A percentile compares a stretch with the other conserved stretches of the same genome.
These are phyloP conservation scores for Trichoplax adhaerens DNA, from an alignment of 37 sponge, comb jelly and placozoan species.

Conservation along the genomic window DNA sequence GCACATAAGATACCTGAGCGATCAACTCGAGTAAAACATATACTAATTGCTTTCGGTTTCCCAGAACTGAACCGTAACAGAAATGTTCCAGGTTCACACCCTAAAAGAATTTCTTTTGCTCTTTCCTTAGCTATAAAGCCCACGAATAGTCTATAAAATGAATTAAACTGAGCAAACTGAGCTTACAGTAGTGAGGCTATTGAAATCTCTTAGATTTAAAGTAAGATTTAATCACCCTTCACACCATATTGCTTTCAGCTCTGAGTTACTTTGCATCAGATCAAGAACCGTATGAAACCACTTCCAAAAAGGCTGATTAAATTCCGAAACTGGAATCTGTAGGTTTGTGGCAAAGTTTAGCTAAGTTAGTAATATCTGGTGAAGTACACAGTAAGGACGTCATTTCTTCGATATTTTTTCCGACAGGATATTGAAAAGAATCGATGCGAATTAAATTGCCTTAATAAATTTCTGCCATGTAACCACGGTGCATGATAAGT, in stretches of 20 bases:
- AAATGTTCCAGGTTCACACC: slow-evolving; percentile 57
- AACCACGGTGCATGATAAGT: too few species aligned
- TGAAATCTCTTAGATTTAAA: too few species aligned
- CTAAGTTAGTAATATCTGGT: too few species aligned
- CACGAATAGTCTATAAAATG: slow-evolving; percentile 38
- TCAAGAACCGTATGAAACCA: slow-evolving; percentile 88
- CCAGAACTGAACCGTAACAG: slow-evolving; percentile 70
- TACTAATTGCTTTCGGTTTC: slow-evolving; percentile 51
- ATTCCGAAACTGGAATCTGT: too few species aligned
- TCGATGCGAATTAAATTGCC: too few species aligned
- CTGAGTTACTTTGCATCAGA: slow-evolving; percentile 34
- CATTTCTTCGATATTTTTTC: too few species aligned
- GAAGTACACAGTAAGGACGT: too few species aligned
- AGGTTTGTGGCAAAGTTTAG: too few species aligned
- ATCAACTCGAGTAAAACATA: too few species aligned
- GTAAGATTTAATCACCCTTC: not conserved
- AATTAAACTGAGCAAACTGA: not conserved
- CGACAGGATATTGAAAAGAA: too few species aligned
- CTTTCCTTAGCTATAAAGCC: slow-evolving; percentile 74
- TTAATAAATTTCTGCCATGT: too few species aligned
- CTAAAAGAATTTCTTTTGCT: slow-evolving; percentile 51
- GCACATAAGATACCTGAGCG: not conserved
- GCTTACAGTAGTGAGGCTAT: not conserved
- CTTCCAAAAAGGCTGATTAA: slow-evolving; percentile 64
- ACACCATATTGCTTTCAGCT: slow-evolving; percentile 15